Evolutionary conservation across 2,888 invertebrate genomes (phyloP), one percentile per base, ranked within the genome.

Genomic region (Macrophya annulata): DNA sequence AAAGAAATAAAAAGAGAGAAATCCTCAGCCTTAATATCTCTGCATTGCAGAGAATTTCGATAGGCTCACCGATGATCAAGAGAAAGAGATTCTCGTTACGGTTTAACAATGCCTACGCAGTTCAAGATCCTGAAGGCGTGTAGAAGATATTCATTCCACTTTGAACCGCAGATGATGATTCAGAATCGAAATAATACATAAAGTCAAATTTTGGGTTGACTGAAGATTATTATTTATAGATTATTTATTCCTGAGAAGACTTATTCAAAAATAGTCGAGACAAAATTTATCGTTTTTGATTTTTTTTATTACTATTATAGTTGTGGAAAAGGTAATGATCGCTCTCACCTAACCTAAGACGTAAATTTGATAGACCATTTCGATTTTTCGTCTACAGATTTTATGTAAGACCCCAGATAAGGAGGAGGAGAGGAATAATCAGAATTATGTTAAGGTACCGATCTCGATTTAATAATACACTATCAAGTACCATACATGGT

Each of bases 81-180:
- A 43, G 43, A 43, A 72, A 72, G 72, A 43, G 40, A 43, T 68
- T 68, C 25, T 68, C 68, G 68, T 68, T 37, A 68, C 37, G 68
- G 68, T 68, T 25, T 68, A 68, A 68, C 55, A 55, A 55, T 55
- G n/a, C 55, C 55, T 17, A n/a, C n/a, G n/a, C 8, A n/a, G n/a
- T n/a, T 55, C 55, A 6, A 6, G 55, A n/a, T n/a, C n/a, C n/a
- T 8, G 55, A 8, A 55, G n/a, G 17, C 51, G 43, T 43, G 43
- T 43, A 1, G 5, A n/a, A 51, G 17, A 17, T 5, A 51, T 31
- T 31, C 31, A 51, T 31, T 31, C 31, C 31, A 31, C 31, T 31
- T 31, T 31, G 31, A 31, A 31, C 31, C 31, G 31, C 31, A 3
- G 31, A 31, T 31, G 1, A 31, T 31, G 31, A 31, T 51, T 51